These are phyloP conservation scores for Poeciliopsis occidentalis DNA, from an alignment of 2,113 vertebrate genomes.

Conservation along the genomic window DNA sequence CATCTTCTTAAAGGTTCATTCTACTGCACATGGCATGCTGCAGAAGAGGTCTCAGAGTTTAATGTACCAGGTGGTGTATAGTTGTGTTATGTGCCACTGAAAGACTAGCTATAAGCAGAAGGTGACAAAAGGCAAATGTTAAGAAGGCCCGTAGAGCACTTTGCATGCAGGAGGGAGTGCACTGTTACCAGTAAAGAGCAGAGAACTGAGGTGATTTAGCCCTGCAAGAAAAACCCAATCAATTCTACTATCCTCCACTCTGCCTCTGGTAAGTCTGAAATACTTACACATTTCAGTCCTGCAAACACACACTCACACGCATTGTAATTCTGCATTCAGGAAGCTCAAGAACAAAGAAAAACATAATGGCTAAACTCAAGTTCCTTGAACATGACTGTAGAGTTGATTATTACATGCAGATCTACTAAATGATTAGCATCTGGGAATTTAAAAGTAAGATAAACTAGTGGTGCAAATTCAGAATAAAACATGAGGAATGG, in stretches of 20 bases:
- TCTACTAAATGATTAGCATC: not conserved
- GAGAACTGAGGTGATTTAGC: constrained; percentile 59
- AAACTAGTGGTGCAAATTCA: not conserved
- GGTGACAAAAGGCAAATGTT: constrained; percentile 38
- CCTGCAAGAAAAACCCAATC: constrained; percentile 50
- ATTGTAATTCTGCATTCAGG: constrained; percentile 12
- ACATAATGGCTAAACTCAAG: constrained; percentile 3
- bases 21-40: constrained; percentile 9
- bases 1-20: constrained; percentile 68
- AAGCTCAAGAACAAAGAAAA: constrained; percentile 11
- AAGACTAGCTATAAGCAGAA: constrained; percentile 8
- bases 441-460: not conserved
- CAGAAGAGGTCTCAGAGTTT: constrained; percentile 50
- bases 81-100: constrained; percentile 8
- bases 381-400: constrained; percentile 3
- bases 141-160: constrained; percentile 27
- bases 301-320: not conserved
- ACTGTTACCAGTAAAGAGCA: constrained; percentile 34
- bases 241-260: constrained; percentile 58
- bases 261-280: constrained; percentile 59
- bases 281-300: constrained; percentile 37
- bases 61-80: constrained; percentile 24
- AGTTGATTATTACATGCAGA: constrained; percentile 10
- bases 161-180: constrained; percentile 55
- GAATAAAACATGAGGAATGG: not conserved